Conservation (phyloP, 2,113 vertebrate genomes). For the Myrmophylax atrothorax region DNA sequence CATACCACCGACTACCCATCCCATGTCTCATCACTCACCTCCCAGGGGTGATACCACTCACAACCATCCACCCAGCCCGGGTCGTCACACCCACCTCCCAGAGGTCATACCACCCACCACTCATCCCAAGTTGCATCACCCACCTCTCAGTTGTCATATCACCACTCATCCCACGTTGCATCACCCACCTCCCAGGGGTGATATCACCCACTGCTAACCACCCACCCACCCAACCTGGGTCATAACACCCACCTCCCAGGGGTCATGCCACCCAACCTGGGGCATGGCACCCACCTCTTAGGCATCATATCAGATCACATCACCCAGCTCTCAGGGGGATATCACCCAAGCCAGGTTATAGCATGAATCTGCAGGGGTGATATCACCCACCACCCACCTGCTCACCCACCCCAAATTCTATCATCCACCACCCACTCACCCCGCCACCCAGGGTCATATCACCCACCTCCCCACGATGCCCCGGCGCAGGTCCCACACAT, state of each 20-base stretch:
- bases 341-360: background rate
- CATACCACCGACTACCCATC: background rate
- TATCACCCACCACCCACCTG: background rate
- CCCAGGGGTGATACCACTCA: background rate
- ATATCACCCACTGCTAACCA: background rate
- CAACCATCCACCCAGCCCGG: background rate
- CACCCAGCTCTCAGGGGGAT: background rate
- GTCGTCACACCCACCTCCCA: background rate
- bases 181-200: background rate
- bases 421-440: background rate
- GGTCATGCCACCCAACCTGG: background rate
- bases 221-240: background rate
- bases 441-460: background rate
- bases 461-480: background rate
- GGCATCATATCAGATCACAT: background rate
- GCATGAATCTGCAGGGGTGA: background rate
- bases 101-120: background rate
- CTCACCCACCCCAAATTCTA: background rate
- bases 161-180: background rate
- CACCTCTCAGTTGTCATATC: background rate
- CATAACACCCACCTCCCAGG: background rate
- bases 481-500: fast-evolving
- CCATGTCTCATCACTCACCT: background rate
- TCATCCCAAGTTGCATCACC: background rate
- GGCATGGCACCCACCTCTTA: background rate